These are phyloP conservation scores for Apamea sordens DNA, from an alignment of 2,888 invertebrate species.

Conservation along the genomic window DNA sequence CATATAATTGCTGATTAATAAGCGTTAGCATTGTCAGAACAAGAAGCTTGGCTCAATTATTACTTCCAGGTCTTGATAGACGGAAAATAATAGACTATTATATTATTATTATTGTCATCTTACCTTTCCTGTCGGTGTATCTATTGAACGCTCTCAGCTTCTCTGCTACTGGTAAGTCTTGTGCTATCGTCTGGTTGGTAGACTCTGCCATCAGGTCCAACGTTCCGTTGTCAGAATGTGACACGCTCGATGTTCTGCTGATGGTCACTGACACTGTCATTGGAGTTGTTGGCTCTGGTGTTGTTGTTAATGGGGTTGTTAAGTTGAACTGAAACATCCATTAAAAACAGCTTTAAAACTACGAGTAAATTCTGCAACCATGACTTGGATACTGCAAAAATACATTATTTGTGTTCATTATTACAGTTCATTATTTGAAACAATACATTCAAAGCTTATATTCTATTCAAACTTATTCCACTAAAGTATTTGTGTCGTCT, in stretches of 20 bases:
- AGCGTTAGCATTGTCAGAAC: no score
- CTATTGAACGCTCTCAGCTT: slow-evolving; percentile 84
- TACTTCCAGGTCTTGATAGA: neutral
- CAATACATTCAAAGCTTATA: neutral
- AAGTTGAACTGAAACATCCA: slow-evolving; percentile 73
- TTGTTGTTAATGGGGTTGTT: slow-evolving; percentile 66
- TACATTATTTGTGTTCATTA: neutral
- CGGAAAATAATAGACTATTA: neutral
- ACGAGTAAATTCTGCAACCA: neutral
- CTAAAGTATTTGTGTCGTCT: neutral
- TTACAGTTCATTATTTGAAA: no score
- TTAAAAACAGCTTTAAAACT: neutral
- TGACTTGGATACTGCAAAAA: neutral
- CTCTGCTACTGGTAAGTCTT: slow-evolving; percentile 86
- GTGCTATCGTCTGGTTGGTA: slow-evolving; percentile 83
- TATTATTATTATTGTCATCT: no score
- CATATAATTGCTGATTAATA: neutral
- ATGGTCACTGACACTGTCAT: slow-evolving; percentile 48
- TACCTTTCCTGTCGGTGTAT: slow-evolving; percentile 87
- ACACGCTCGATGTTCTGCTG: slow-evolving; percentile 56
- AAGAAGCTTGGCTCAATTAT: neutral
- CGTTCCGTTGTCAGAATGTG: slow-evolving; percentile 74
- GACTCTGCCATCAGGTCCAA: slow-evolving; percentile 80
- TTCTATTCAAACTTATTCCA: neutral
- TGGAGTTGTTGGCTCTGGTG: slow-evolving; percentile 57